Conservation (phyloP, 2,888 invertebrate genomes). For the Microctonus brassicae region DNA sequence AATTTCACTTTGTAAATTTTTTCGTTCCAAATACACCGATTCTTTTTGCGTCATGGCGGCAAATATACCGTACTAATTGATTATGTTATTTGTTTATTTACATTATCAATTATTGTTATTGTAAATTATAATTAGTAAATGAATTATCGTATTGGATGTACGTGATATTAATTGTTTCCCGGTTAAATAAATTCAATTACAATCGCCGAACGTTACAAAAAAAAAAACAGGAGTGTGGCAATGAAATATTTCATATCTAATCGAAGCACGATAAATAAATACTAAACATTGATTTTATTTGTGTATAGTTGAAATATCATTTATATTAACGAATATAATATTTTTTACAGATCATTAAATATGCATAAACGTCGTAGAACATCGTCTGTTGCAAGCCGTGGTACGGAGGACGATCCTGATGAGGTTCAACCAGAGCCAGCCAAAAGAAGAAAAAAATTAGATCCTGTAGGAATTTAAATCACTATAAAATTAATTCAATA, state of each 20-base stretch:
- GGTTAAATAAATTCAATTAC: constrained; percentile 12
- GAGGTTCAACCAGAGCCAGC: constrained; percentile 73
- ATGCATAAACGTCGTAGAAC: constrained; percentile 87
- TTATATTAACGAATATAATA: not conserved
- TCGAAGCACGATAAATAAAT: not conserved
- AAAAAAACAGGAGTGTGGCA: not conserved
- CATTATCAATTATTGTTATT: constrained; percentile 16
- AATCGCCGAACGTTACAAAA: not conserved
- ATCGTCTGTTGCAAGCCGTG: constrained; percentile 85
- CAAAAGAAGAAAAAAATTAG: constrained; percentile 79
- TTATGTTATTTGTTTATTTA: constrained; percentile 19
- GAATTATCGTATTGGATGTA: no score
- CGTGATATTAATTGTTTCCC: not conserved
- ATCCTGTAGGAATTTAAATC: constrained; percentile 76
- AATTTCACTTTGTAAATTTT: constrained; percentile 1
- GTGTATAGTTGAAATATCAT: not conserved
- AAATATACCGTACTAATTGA: constrained; percentile 50
- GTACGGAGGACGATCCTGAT: constrained; percentile 80
- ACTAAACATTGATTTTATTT: not conserved
- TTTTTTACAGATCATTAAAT: constrained; percentile 46
- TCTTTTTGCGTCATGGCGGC: constrained; percentile 54
- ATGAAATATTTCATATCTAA: not conserved
- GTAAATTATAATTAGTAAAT: not conserved
- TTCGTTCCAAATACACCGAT: not conserved
- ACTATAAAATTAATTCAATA: not conserved